Percentiles rank a stretch among this genome's conserved stretches.
Conservation (phyloP, 2,113 vertebrate species). For the Corapipo altera region DNA sequence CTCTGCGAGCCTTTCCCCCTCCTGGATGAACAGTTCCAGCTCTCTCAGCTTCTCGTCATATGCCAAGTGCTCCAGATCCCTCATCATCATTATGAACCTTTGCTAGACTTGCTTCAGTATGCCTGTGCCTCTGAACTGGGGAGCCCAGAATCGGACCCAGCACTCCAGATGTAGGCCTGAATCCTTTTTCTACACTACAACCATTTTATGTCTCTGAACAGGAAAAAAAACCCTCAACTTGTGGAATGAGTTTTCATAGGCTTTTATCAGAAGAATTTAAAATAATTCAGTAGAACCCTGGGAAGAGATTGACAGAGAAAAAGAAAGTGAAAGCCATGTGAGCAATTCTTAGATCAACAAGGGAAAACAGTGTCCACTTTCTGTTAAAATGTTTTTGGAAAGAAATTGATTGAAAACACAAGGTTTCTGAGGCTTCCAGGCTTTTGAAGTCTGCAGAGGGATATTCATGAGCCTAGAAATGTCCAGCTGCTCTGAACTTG, state of each 20-base stretch:
- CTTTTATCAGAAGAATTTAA: not conserved
- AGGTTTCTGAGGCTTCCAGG: not conserved
- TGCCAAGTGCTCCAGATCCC: rapidly evolving
- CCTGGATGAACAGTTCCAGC: not conserved
- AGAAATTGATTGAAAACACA: not conserved
- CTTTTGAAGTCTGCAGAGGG: not conserved
- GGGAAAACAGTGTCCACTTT: not conserved
- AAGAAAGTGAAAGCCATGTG: not conserved
- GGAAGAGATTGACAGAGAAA: not conserved
- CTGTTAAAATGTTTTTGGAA: not conserved
- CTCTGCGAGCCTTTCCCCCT: rapidly evolving
- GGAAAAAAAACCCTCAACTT: not conserved
- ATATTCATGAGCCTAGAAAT: not conserved
- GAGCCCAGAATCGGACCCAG: not conserved
- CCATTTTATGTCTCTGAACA: not conserved
- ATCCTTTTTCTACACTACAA: not conserved
- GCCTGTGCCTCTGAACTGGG: rapidly evolving
- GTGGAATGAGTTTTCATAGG: not conserved
- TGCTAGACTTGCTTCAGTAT: not conserved
- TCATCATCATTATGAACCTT: not conserved
- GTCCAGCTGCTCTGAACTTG: not conserved
- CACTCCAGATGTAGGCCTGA: not conserved
- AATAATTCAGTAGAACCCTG: not conserved
- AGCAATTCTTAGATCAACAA: not conserved
- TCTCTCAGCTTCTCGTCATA: not conserved